phyloP scores from a whole-genome alignment of 2,888 invertebrate genomes.

The Netelia fuscicornis region DNA sequence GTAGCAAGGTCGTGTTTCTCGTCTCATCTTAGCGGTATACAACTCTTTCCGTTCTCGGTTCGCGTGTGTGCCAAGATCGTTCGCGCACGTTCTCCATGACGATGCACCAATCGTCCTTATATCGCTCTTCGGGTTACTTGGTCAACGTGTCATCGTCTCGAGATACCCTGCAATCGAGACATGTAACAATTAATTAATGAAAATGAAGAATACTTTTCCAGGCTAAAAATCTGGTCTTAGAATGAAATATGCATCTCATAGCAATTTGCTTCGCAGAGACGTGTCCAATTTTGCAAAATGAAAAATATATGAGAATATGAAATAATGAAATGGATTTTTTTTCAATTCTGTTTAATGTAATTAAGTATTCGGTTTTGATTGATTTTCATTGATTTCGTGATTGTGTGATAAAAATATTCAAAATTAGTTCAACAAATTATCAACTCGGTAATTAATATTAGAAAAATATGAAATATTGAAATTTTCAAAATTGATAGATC shows the following conservation, averaged over 20 bases:
- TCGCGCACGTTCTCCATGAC: slow-evolving; percentile 62
- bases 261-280: too few relatives aligned
- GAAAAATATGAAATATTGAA: background rate
- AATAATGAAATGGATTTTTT: too few relatives aligned
- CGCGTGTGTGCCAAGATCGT: slow-evolving; percentile 66
- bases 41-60: slow-evolving; percentile 78
- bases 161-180: slow-evolving; percentile 69
- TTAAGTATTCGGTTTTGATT: too few relatives aligned
- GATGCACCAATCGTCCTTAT: slow-evolving; percentile 74
- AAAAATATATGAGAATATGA: too few relatives aligned
- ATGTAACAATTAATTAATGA: slow-evolving; percentile 37
- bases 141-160: slow-evolving; percentile 74
- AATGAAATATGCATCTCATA: too few relatives aligned
- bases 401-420: background rate
- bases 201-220: background rate
- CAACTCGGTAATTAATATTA: background rate
- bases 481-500: background rate
- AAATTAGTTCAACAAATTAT: background rate
- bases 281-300: too few relatives aligned
- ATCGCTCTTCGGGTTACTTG: slow-evolving; percentile 78
- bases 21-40: slow-evolving; percentile 80
- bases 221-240: background rate
- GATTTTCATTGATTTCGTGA: background rate
- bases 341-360: too few relatives aligned
- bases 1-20: slow-evolving; percentile 80